A percentile compares a stretch with the other conserved stretches of the same genome.
phyloP scores from a whole-genome alignment of 1,140 invertebrate genomes.

The Colletes latitarsis region DNA sequence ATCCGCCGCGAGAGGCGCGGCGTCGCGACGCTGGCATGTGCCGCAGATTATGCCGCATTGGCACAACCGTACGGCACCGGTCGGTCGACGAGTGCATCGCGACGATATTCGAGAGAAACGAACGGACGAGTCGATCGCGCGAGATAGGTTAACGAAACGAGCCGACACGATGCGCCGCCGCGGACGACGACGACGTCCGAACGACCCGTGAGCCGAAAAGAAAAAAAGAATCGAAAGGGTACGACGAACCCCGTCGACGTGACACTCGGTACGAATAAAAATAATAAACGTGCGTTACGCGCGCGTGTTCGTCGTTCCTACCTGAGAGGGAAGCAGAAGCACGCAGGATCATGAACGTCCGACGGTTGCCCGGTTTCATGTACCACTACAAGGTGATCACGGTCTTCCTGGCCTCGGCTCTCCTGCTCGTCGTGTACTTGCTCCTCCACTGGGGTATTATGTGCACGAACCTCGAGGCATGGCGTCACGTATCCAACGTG shows the following conservation, averaged over 20 bases:
- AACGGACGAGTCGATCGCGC: constrained; percentile 12
- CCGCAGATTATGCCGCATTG: constrained; percentile 74
- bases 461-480: constrained; percentile 82
- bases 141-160: not conserved
- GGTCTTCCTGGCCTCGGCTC: constrained; percentile 52
- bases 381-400: constrained; percentile 72
- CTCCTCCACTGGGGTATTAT: constrained; percentile 83
- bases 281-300: not conserved
- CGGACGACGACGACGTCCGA: constrained; percentile 16
- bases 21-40: constrained; percentile 60
- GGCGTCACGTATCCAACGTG: constrained; percentile 81
- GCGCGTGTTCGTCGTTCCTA: not conserved
- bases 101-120: not conserved
- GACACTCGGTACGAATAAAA: not conserved
- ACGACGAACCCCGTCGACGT: too few relatives aligned
- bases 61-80: constrained; percentile 53
- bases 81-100: constrained; percentile 9
- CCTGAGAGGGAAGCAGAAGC: constrained; percentile 8
- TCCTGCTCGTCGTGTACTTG: constrained; percentile 73
- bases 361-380: constrained; percentile 75
- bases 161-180: constrained; percentile 34
- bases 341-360: constrained; percentile 68
- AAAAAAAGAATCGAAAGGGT: not conserved
- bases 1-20: constrained; percentile 62
- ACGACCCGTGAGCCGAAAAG: not conserved